Evolutionary conservation across 2,797 vertebrate species (phyloP).

Genomic region (Limnodromus scolopaceus): DNA sequence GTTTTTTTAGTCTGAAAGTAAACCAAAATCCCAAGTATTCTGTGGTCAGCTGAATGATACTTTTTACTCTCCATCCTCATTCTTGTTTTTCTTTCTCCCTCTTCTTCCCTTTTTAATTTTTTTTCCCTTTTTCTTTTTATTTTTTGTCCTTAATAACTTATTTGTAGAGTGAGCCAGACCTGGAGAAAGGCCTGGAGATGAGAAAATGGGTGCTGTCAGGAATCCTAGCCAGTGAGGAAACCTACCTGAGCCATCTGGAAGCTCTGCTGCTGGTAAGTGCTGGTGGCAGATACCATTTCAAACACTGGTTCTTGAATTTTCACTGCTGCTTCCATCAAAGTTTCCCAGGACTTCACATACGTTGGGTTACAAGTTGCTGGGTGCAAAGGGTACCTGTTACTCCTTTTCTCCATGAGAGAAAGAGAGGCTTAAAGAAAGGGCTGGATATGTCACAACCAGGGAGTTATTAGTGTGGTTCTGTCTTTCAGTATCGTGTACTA

Average conservation of each 20-base stretch:
- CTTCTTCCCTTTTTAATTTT: neutral
- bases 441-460: neutral
- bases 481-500: neutral
- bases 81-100: rapidly evolving
- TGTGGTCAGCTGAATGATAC: neutral
- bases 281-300: neutral
- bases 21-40: rapidly evolving
- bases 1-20: neutral
- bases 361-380: neutral
- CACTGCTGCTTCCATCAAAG: neutral
- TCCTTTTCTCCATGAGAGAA: neutral
- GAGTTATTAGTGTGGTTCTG: neutral
- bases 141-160: neutral
- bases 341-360: neutral
- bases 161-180: constrained; percentile 87
- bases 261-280: constrained; percentile 89
- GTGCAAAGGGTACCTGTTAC: neutral
- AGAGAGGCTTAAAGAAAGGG: neutral
- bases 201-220: constrained; percentile 96
- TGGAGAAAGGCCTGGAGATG: constrained; percentile 95
- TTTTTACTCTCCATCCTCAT: neutral
- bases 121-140: neutral
- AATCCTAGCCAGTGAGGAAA: constrained; percentile 93
- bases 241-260: constrained; percentile 91
- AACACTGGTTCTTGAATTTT: neutral